phyloP scores from a whole-genome alignment of 2,113 vertebrate genomes.

The Notothenia coriiceps region DNA sequence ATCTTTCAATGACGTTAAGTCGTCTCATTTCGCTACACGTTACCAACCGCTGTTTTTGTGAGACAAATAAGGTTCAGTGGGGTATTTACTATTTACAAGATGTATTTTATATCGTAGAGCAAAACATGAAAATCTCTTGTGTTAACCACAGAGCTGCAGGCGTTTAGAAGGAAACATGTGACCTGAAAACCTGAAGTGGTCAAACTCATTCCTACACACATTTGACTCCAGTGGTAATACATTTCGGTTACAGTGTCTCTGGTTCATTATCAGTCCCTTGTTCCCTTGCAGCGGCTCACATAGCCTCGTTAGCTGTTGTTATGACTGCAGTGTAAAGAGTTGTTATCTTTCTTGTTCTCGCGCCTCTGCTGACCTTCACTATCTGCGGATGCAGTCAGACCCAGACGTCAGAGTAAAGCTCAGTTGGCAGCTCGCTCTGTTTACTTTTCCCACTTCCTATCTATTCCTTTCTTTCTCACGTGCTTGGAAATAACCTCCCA shows the following conservation, averaged over 20 bases:
- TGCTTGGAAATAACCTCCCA: conserved; percentile 37
- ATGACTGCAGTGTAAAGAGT: conserved; percentile 56
- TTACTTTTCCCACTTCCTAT: conserved; percentile 68
- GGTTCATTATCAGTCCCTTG: conserved; percentile 9
- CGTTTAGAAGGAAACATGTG: no score
- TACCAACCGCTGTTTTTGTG: no score
- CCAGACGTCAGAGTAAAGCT: conserved; percentile 47
- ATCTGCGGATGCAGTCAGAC: conserved; percentile 72
- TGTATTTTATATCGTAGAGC: no score
- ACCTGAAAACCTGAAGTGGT: no score
- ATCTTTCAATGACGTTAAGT: no score
- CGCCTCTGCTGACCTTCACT: conserved; percentile 67
- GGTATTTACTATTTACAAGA: no score
- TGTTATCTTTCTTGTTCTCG: conserved; percentile 70
- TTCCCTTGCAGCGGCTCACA: not conserved
- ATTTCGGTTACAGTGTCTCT: not conserved
- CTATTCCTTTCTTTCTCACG: conserved; percentile 39
- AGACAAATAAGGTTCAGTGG: no score
- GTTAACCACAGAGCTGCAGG: no score
- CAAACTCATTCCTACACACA: no score
- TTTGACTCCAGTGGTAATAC: not conserved
- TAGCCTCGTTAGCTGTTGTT: conserved; percentile 43
- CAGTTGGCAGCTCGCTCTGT: conserved; percentile 60
- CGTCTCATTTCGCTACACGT: no score
- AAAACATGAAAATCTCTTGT: no score